Percentiles rank a stretch among this genome's conserved stretches.
Conservation (phyloP, 2,797 vertebrate species). For the Micromesistius poutassou region DNA sequence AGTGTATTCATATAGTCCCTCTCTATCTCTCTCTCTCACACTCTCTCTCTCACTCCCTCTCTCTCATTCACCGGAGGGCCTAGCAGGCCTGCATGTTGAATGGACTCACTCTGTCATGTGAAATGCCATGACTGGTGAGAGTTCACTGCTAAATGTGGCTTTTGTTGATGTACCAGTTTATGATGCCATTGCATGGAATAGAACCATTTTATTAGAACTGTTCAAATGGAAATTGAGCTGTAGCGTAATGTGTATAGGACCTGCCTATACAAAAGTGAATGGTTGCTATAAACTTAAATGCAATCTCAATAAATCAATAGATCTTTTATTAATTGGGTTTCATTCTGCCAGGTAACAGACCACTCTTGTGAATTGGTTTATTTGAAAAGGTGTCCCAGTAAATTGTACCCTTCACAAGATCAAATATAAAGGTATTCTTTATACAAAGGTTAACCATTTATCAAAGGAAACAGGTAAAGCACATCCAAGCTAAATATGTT, state of each 20-base stretch:
- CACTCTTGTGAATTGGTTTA: background rate
- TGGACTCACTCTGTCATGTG: slow-evolving; percentile 46
- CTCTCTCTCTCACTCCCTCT: slow-evolving; percentile 21
- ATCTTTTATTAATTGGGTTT: background rate
- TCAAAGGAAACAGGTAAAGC: background rate
- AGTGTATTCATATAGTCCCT: slow-evolving; percentile 80
- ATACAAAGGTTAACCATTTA: background rate
- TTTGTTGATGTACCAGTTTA: slow-evolving; percentile 32
- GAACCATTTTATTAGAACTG: background rate
- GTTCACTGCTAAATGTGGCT: slow-evolving; percentile 38
- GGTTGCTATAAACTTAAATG: background rate
- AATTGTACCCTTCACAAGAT: background rate
- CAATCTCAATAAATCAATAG: background rate
- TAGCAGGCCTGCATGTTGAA: slow-evolving; percentile 59
- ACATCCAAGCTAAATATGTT: background rate
- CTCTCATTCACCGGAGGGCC: slow-evolving; percentile 58
- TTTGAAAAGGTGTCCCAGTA: background rate
- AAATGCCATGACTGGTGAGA: slow-evolving; percentile 46
- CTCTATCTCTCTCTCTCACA: background rate
- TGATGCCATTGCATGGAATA: background rate
- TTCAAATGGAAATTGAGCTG: background rate
- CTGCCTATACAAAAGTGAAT: background rate
- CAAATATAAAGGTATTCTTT: background rate
- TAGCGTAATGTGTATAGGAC: background rate
- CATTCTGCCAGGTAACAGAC: background rate